Evolutionary conservation across 2,113 vertebrate species (phyloP), one percentile per base, ranked within the genome.

Genomic region (Arvicanthis niloticus): DNA sequence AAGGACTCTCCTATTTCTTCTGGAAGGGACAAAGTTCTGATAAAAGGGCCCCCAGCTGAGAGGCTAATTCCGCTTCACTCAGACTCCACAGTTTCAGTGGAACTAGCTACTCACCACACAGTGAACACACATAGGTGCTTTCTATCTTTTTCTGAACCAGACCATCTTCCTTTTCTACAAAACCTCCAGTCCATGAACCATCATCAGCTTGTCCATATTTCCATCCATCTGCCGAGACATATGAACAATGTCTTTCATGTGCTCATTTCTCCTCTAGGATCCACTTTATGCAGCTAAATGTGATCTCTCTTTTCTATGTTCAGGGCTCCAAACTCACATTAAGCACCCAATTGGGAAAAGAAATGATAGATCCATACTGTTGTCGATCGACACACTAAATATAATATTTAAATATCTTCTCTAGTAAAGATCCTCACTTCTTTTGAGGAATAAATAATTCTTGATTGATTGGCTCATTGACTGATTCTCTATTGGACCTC

Each of bases 341-440:
- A 94, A 88, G 67, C 31, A 77, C 15, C 6, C 42, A 85, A 67
- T 62, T 88, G 68, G n/a, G n/a, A 67, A 95, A 93, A 76, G 67
- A 86, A 40, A 90, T n/a, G 76, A 86, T 67, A 85, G 56, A 88
- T 26, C 62, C 58, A 56, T 48, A 92, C 70, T 68, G 78, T 42
- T 88, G 81, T n/a, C 89, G 80, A 92, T 91, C 77, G 86, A 65
- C 87, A 81, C 94, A 87, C 62, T 88, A 91, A 88, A 91, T 94
- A 37, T 67, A 81, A 93, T 68, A 40, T 92, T 92, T 92, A 80
- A 91, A 88, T 93, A 92, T 72, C 82, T 92, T 91, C 76, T 85
- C 81, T 58, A 92, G 31, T 56, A 92, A 53, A 92, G 58, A 86
- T 88, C 86, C 68, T 94, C 80, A 70, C 65, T 62, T 91, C 77